These are phyloP conservation scores for Dynastes hyllus DNA, from an alignment of 2,888 invertebrate genomes.

Conservation along the genomic window DNA sequence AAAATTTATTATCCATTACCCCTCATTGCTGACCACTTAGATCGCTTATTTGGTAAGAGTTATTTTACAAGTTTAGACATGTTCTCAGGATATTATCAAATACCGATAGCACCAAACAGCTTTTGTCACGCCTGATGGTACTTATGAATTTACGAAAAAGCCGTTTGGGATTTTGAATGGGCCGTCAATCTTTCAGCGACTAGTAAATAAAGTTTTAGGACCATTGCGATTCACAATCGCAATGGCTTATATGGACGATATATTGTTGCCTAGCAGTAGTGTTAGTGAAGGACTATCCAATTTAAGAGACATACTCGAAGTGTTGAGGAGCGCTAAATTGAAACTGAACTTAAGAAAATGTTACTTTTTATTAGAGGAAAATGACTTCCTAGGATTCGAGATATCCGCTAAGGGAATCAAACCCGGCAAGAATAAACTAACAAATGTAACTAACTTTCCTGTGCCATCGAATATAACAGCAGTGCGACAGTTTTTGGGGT, in stretches of 20 bases:
- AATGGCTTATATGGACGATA: conserved; percentile 49
- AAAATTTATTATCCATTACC: conserved; percentile 60
- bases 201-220: conserved; percentile 57
- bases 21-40: conserved; percentile 58
- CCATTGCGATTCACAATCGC: not conserved
- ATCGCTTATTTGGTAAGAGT: conserved; percentile 57
- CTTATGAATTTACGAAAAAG: conserved; percentile 61
- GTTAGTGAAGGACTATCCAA: conserved; percentile 13
- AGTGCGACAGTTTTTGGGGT: conserved; percentile 59
- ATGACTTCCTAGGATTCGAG: conserved; percentile 43
- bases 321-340: not conserved
- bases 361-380: not conserved
- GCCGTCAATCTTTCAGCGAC: conserved; percentile 33
- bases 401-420: conserved; percentile 49
- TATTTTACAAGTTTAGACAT: conserved; percentile 62
- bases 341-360: not conserved
- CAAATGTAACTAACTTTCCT: conserved; percentile 59
- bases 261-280: conserved; percentile 32
- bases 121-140: conserved; percentile 61
- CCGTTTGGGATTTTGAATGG: conserved; percentile 65
- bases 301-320: not conserved
- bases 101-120: conserved; percentile 57
- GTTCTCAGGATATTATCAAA: conserved; percentile 58
- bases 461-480: conserved; percentile 57
- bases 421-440: conserved; percentile 60